A percentile compares a stretch with the other conserved stretches of the same genome.
These are phyloP conservation scores for Cyphomyrus plagiostoma DNA, from an alignment of 2,113 vertebrate genomes.

Conservation along the genomic window DNA sequence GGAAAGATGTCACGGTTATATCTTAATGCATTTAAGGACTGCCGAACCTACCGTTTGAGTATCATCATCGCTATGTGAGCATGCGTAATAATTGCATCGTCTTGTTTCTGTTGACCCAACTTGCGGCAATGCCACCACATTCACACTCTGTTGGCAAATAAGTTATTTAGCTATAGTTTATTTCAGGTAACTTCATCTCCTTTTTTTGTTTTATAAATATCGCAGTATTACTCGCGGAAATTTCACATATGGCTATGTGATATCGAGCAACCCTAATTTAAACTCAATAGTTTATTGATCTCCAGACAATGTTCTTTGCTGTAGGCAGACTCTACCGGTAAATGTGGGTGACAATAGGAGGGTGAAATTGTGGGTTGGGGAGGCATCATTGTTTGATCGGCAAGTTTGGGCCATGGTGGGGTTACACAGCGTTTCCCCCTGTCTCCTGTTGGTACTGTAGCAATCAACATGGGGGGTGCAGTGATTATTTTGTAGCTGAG, in stretches of 20 bases:
- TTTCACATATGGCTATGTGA: background rate
- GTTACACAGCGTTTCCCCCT: background rate
- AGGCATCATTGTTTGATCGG: background rate
- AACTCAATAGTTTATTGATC: constrained; percentile 4
- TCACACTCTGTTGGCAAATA: background rate
- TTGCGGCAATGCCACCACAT: background rate
- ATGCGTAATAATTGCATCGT: background rate
- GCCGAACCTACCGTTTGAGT: background rate
- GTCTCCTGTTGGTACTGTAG: background rate
- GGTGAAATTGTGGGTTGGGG: background rate
- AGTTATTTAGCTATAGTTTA: background rate
- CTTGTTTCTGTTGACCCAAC: background rate
- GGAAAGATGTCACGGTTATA: background rate
- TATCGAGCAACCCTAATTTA: background rate
- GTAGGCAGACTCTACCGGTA: background rate
- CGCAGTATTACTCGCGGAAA: background rate
- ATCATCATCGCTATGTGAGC: background rate
- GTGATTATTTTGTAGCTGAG: constrained; percentile 8
- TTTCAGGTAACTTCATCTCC: background rate
- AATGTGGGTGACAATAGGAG: background rate
- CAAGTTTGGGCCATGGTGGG: background rate
- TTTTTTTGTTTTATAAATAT: background rate
- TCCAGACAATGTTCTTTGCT: background rate
- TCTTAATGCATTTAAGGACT: background rate
- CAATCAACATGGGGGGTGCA: background rate